Base-by-base conservation (phyloP, 2,113 vertebrate species). In the Cacatua alba region DNA sequence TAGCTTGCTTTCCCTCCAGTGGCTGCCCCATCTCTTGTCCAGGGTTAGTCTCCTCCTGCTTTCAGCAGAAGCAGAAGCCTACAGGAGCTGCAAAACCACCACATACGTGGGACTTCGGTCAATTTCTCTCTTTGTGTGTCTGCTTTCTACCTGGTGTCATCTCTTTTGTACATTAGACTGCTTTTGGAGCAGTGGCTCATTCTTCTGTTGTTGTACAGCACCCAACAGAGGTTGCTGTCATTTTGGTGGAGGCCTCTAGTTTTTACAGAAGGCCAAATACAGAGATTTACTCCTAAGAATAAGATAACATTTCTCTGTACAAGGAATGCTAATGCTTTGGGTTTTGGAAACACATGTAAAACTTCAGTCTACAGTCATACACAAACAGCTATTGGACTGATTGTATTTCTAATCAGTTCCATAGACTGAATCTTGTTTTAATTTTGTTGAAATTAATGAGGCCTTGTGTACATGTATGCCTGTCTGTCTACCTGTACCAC, bases 301-400 rank as follows among this genome's bases (percentile, higher is more conserved):
- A 80, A 46, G 12, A 15, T 43, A 71, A 67, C 9, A 48, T 83
- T 74, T 83, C 51, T 60, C 51, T 77, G 11, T 63, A 28, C 6
- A 3, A 52, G 31, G 10, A 74, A 41, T 68, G 7, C 29, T 55
- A 59, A 60, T 49, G 21, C 18, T 62, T 62, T 65, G 18, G 70
- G 80, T 16, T 59, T 67, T 80, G 60, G 59, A 95, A 94, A 84
- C 13, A 26, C 49, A 71, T n/a, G n/a, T 24, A 48, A 64, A 86
- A 24, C 43, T 60, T 90, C 5, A 57, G 16, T 81, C 48, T 86
- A 13, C 29, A 51, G 41, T 65, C 11, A 44, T 67, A 62, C 46
- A 31, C 11, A 60, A 37, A 29, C 35, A 39, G 26, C 68, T 72
- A 60, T 12, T 55, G 44, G 76, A n/a, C 43, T 55, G 41, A 39